Conservation (phyloP, 2,797 vertebrate species). For the Eospalax fontanierii region DNA sequence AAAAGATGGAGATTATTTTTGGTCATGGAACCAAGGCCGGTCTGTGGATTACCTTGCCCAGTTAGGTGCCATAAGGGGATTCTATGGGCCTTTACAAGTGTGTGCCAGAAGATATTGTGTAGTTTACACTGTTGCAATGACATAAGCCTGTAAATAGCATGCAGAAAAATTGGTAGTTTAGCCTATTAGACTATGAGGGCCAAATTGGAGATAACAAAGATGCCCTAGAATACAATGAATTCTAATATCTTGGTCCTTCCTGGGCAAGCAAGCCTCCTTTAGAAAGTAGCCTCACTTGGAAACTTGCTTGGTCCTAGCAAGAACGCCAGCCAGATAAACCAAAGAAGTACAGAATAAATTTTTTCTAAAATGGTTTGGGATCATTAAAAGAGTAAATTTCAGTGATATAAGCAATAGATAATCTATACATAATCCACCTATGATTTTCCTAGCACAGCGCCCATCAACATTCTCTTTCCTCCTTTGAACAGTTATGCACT, state of each 20-base stretch:
- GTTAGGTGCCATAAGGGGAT: not conserved
- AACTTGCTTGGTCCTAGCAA: not conserved
- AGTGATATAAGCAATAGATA: not conserved
- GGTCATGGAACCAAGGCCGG: not conserved
- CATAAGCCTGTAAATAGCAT: not conserved
- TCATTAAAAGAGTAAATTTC: not conserved
- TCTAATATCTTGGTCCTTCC: not conserved
- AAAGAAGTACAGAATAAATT: not conserved
- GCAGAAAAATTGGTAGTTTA: not conserved
- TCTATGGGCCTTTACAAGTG: not conserved
- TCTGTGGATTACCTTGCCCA: not conserved
- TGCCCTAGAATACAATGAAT: not conserved
- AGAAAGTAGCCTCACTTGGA: not conserved
- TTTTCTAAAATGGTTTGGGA: not conserved
- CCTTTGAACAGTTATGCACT: not conserved
- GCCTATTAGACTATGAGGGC: not conserved
- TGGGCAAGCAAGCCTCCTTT: not conserved
- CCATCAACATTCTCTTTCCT: not conserved
- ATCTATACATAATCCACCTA: not conserved
- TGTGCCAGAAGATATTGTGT: not conserved
- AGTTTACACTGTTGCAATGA: not conserved
- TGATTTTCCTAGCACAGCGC: not conserved
- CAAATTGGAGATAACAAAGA: not conserved
- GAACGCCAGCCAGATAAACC: not conserved
- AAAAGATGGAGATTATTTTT: not conserved